Evolutionary conservation across 1,140 invertebrate species (phyloP), one percentile per base, ranked within the genome.

Genomic region (Bombus ignitus): DNA sequence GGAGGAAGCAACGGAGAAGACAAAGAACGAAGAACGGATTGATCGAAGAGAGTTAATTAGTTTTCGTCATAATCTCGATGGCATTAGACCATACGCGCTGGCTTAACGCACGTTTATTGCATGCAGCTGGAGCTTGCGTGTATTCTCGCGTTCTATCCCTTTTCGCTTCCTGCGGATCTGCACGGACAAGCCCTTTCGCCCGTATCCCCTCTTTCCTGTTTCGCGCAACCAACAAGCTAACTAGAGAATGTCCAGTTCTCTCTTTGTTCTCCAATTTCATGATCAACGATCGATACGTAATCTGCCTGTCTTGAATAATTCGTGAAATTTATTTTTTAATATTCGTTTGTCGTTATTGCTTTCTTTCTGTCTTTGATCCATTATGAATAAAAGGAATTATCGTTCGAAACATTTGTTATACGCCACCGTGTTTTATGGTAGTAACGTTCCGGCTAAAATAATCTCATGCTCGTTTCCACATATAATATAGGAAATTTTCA

Each of bases 91-190:
- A 90, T 85, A 90, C 83, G 89, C 86, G 89, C 81, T 87, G 62
- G 81, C 77, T 89, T 90, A 89, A 81, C 87, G 85, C 87, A 81
- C 88, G 88, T 89, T 89, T 87, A 87, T 90, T 89, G 87, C 88
- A 77, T 87, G 87, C 88, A 88, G 88, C 88, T 89, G 88, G 66
- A 89, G 84, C 84, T 78, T 79, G 81, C 85, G 68, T 90, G 85
- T 77, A 76, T 68, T 73, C 86, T 71, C 86, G 72, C 59, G 32
- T 66, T 76, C 87, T 25, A 73, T 79, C 87, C 57, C 77, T 74
- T 81, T 62, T 59, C 87, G 35, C 73, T 75, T 53, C 53, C 62
- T 74, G 86, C 76, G 65, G 25, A 76, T 85, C 72, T 18, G 39
- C 74, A 32, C 81, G 65, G 44, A 22, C 42, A 22, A 71, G 28